A percentile compares a stretch with the other conserved stretches of the same genome.
Evolutionary conservation across 2,797 vertebrate genomes (phyloP).

Genomic region (Rhinogobio ventralis): DNA sequence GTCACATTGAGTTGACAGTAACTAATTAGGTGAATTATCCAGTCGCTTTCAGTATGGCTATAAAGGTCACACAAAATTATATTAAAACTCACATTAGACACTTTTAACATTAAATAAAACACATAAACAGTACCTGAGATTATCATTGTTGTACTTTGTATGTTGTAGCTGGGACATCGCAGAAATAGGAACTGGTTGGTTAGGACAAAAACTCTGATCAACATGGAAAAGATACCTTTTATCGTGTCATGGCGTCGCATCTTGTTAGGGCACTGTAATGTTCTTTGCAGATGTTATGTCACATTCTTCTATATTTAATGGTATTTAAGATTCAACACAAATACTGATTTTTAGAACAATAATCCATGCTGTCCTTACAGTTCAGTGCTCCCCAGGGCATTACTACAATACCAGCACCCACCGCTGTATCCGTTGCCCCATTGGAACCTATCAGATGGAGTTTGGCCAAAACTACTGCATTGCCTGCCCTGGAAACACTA

Average conservation of each 20-base stretch:
- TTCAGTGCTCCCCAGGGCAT: constrained; percentile 97
- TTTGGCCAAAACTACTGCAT: constrained; percentile 95
- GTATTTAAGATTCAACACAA: neutral
- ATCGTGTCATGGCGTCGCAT: neutral
- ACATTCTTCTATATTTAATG: neutral
- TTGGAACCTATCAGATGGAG: constrained; percentile 89
- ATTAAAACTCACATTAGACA: neutral
- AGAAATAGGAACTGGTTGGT: neutral
- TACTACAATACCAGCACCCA: constrained; percentile 96
- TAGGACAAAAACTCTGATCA: neutral
- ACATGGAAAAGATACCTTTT: neutral
- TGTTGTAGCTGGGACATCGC: neutral
- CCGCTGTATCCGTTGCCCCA: constrained; percentile 91
- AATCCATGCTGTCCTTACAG: constrained; percentile 69
- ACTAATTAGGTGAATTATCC: neutral
- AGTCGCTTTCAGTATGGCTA: neutral
- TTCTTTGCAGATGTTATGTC: constrained; percentile 1
- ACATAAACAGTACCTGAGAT: neutral
- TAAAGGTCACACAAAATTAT: neutral
- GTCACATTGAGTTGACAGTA: neutral
- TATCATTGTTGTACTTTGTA: neutral
- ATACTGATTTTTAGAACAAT: neutral
- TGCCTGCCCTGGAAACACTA: constrained; percentile 94
- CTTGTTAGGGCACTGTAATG: neutral
- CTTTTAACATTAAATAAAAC: neutral